Evolutionary conservation across 2,113 vertebrate genomes (phyloP).

Genomic region (Cryptoleucopteryx plumbea): DNA sequence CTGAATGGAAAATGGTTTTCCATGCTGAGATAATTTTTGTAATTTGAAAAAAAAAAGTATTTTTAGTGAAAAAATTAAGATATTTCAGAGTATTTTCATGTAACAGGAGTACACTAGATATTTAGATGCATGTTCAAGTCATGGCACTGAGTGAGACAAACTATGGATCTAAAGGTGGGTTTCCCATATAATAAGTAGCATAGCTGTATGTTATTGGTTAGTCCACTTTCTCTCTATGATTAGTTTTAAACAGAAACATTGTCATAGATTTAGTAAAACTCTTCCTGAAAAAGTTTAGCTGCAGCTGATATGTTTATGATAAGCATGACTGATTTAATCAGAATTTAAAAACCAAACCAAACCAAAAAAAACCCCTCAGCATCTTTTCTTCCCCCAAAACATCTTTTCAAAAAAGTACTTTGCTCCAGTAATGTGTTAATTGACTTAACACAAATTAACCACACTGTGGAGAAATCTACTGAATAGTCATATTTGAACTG

Average conservation of each 20-base stretch:
- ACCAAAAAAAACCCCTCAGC: rapidly evolving
- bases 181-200: neutral
- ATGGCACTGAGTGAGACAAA: neutral
- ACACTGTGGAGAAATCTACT: neutral
- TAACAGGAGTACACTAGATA: neutral
- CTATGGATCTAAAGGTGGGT: neutral
- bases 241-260: neutral
- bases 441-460: neutral
- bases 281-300: neutral
- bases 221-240: neutral
- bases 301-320: neutral
- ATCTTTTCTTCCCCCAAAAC: neutral
- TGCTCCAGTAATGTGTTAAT: neutral
- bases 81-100: neutral
- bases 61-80: neutral
- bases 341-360: neutral
- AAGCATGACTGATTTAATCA: rapidly evolving
- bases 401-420: neutral
- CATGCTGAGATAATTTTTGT: neutral
- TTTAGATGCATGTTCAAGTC: neutral
- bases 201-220: neutral
- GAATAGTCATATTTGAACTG: neutral
- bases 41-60: neutral
- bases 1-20: neutral
- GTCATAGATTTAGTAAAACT: neutral